Evolutionary conservation across 2,797 vertebrate genomes (phyloP), one percentile per base, ranked within the genome.

Genomic region (Galago senegalensis): DNA sequence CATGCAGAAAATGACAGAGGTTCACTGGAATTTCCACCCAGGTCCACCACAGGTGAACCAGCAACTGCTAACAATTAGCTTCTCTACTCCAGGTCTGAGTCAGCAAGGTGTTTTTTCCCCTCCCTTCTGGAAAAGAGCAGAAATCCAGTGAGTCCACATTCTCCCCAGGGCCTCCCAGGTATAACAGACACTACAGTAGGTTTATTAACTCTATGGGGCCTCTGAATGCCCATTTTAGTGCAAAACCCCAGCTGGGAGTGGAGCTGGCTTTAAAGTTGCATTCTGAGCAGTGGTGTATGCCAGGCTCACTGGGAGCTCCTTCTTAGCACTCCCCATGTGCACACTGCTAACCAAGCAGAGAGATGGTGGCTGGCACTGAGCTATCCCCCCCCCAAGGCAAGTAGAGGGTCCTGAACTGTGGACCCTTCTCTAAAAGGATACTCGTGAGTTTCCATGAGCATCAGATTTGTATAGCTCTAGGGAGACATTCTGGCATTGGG

Each of bases 81-180:
- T 89, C 58, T 79, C 21, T 76, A 14, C 87, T 84, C 87, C n/a
- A 8, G 13, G 31, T 31, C 31, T 77, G 83, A 93, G 81, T 90
- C 85, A 75, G 73, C 76, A 60, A 81, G 92, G 65, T 85, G 40
- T 46, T 91, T 92, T 53, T 16, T 17, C 12, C 46, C 46, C 46
- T 37, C 92, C 81, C 67, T 88, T 76, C 69, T 80, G 79, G 84
- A 70, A 93, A 87, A 90, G 85, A 96, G 69, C 10, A 91, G 60
- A 70, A 94, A 95, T 69, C 61, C 56, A 80, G 40, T 3, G 73
- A 76, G 96, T 43, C 12, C 5, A 2, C 23, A 17, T 91, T 81
- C 40, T 85, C 84, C 86, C 72, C 60, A 80, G 77, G 80, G 89
- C 49, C 27, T 93, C 81, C 11, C 34, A 46, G 77, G 56, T 37